Evolutionary conservation across 2,113 vertebrate species (phyloP), one percentile per base, ranked within the genome.

Genomic region (Nycticebus coucang): DNA sequence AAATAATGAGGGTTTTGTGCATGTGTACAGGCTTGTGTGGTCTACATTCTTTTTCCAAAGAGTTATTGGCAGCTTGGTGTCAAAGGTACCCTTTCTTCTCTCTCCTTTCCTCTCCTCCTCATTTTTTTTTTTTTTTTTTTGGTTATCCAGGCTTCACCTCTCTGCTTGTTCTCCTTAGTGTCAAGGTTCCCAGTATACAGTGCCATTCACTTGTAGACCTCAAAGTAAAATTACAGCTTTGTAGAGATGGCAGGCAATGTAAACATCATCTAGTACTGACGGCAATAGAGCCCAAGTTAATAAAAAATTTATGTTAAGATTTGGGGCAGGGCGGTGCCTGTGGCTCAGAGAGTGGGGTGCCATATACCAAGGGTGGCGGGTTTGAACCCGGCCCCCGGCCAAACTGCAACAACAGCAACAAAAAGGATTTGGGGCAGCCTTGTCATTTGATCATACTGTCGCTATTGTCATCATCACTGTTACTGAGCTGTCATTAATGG

Each of bases 1-100:
- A 64, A 97, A 96, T 83, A 90, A 2, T 86, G 64, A 2, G 86
- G 69, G 19, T 35, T 94, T 74, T 30, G 35, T 80, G 64, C 55
- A 14, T 19, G 14, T 33, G 28, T 71, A 9, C 28, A 15, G 8
- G 50, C 89, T 72, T 82, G 59, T 83, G 89, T 69, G 33, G 18
- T n/a, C 17, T 57, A 1, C 10, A 1, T 33, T 2, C 3, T 90
- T 37, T 28, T 87, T 87, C 35, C 15, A 13, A 95, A 75, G 80
- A 95, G 5, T 74, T 95, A 4, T 72, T 95, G 35, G 60, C 64
- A 93, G 45, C 68, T 96, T 91, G 72, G 69, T 35, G 7, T 0
- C 59, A 1, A 74, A 87, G 53, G 66, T 21, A 89, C 4, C 55
- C 24, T 83, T 95, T 86, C 0, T 72, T 45, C 83, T 77, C 15